Evolutionary conservation across 1,140 invertebrate species (phyloP).

Genomic region (Pogonognathellus flavescens): DNA sequence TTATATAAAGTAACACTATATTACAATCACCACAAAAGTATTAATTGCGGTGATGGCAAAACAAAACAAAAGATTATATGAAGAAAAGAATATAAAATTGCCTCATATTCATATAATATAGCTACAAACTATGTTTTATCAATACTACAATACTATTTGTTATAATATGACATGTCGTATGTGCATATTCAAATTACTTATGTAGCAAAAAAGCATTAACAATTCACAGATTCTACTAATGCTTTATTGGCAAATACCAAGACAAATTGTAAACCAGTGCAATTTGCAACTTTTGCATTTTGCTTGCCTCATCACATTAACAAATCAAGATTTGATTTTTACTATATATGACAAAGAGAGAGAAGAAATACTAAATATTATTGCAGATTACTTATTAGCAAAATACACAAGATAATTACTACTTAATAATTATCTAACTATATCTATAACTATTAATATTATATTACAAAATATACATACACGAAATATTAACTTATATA

Average conservation of each 20-base stretch:
- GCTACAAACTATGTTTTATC: background rate
- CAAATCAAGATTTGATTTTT: constrained; percentile 47
- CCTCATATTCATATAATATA: constrained; percentile 6
- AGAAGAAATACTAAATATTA: background rate
- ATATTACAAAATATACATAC: no score
- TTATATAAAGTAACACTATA: no score
- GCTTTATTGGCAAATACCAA: constrained; percentile 16
- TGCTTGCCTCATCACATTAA: constrained; percentile 47
- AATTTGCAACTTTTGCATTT: constrained; percentile 31
- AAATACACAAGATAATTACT: background rate
- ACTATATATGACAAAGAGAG: constrained; percentile 32
- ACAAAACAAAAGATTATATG: no score
- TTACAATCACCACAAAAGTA: no score
- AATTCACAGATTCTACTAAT: background rate
- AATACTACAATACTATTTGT: background rate
- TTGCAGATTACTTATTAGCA: background rate
- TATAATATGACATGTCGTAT: background rate
- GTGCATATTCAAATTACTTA: background rate
- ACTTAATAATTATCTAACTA: constrained; percentile 13
- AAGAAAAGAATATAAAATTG: constrained; percentile 1
- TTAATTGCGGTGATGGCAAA: no score
- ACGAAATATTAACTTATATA: background rate
- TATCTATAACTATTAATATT: no score
- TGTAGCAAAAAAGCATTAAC: background rate
- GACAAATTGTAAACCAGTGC: constrained; percentile 36